These are phyloP conservation scores for Tenthredo scrophulariae DNA, from an alignment of 2,888 invertebrate species.

Conservation along the genomic window DNA sequence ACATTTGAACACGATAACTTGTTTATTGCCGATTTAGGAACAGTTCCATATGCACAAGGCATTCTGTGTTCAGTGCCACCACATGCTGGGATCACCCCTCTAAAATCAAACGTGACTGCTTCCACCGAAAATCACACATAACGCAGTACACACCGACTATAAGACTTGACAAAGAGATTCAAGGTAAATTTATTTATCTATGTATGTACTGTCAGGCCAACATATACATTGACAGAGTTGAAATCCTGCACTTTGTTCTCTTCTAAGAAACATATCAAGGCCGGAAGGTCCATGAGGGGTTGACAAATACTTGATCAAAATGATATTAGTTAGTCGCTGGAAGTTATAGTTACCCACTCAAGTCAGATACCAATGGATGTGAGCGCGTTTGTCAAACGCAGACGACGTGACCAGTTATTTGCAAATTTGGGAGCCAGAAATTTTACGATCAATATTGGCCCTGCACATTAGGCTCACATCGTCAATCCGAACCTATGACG, in stretches of 20 bases:
- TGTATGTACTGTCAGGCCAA: not conserved
- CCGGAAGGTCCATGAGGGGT: not conserved
- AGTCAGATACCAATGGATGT: not conserved
- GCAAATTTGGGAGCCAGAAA: not conserved
- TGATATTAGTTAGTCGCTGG: not conserved
- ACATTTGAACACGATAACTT: not conserved
- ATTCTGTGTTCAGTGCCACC: not conserved
- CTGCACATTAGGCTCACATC: not conserved
- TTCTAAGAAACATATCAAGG: not conserved
- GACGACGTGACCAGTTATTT: not conserved
- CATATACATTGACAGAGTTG: not conserved
- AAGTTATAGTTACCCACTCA: not conserved
- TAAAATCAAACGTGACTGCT: not conserved
- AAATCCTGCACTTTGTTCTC: not conserved
- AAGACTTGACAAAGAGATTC: not conserved
- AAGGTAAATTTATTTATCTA: not conserved
- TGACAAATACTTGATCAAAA: not conserved
- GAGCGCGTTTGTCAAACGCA: not conserved
- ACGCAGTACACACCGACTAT: not conserved
- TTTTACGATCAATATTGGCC: slow-evolving; percentile 11
- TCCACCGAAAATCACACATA: not conserved
- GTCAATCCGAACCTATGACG: not conserved
- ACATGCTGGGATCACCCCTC: not conserved
- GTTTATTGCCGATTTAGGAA: not conserved
- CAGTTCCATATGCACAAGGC: not conserved